Evolutionary conservation across 2,888 invertebrate species (phyloP).

Genomic region (Clanis bilineata): DNA sequence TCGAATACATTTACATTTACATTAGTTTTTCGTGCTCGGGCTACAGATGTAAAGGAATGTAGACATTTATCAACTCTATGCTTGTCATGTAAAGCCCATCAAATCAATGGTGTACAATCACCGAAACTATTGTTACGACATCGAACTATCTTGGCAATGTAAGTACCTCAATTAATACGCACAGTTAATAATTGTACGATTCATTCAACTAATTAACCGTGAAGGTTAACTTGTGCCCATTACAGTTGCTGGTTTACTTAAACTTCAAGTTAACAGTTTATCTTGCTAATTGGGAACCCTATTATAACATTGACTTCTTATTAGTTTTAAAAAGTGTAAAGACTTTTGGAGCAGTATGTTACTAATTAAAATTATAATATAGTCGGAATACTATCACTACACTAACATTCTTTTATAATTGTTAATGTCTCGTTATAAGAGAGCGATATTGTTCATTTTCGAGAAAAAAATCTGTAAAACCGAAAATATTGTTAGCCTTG

Average conservation of each 20-base stretch:
- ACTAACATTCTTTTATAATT: too few relatives aligned
- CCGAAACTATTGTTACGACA: not conserved
- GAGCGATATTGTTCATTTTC: too few relatives aligned
- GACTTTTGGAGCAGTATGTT: too few relatives aligned
- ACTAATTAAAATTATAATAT: too few relatives aligned
- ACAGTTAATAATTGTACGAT: conserved; percentile 57
- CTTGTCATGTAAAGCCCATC: not conserved
- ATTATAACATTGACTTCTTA: not conserved
- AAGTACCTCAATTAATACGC: conserved; percentile 50
- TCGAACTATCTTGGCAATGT: conserved; percentile 17
- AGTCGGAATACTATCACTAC: too few relatives aligned
- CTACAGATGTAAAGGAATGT: too few relatives aligned
- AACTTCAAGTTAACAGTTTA: not conserved
- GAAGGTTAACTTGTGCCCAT: conserved; percentile 47
- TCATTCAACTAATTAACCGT: conserved; percentile 62
- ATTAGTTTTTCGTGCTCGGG: too few relatives aligned
- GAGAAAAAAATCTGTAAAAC: too few relatives aligned
- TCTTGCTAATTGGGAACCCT: not conserved
- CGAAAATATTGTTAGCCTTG: too few relatives aligned
- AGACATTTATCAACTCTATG: not conserved
- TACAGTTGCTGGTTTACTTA: conserved; percentile 1
- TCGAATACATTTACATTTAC: too few relatives aligned
- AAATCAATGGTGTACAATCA: not conserved
- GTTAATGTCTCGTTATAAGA: too few relatives aligned
- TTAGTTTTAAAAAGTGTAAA: too few relatives aligned